Conservation (phyloP, 2,113 vertebrate species). For the Anhinga anhinga region DNA sequence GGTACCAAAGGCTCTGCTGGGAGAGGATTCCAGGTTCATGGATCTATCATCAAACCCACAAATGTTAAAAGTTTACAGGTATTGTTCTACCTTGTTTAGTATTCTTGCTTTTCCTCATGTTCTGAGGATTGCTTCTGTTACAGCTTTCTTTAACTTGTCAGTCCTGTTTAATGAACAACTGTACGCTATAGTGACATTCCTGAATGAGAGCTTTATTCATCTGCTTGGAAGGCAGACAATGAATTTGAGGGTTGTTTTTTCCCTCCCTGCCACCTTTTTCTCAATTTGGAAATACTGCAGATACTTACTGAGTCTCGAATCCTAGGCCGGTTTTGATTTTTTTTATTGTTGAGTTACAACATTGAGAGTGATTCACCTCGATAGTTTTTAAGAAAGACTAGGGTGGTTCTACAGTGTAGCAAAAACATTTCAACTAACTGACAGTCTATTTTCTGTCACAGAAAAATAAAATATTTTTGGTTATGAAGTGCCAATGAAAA, state of each 20-base stretch:
- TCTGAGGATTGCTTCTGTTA: not conserved
- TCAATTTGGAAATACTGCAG: not conserved
- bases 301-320: not conserved
- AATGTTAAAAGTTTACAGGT: slow-evolving; percentile 90
- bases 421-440: not conserved
- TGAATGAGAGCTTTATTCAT: not conserved
- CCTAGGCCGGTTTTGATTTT: not conserved
- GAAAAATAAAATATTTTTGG: not conserved
- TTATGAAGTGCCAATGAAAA: not conserved
- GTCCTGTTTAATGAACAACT: not conserved
- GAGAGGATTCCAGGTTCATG: slow-evolving; percentile 76
- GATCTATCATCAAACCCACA: slow-evolving; percentile 75
- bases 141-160: not conserved
- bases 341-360: not conserved
- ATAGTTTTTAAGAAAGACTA: not conserved
- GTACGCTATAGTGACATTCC: not conserved
- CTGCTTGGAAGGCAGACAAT: not conserved
- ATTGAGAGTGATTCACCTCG: not conserved
- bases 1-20: slow-evolving; percentile 79
- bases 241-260: not conserved
- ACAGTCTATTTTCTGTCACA: not conserved
- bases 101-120: not conserved
- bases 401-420: not conserved
- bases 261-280: accelerated
- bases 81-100: not conserved